Evolutionary conservation across 2,888 invertebrate species (phyloP), one percentile per base, ranked within the genome.

Genomic region (Fragum sueziense): DNA sequence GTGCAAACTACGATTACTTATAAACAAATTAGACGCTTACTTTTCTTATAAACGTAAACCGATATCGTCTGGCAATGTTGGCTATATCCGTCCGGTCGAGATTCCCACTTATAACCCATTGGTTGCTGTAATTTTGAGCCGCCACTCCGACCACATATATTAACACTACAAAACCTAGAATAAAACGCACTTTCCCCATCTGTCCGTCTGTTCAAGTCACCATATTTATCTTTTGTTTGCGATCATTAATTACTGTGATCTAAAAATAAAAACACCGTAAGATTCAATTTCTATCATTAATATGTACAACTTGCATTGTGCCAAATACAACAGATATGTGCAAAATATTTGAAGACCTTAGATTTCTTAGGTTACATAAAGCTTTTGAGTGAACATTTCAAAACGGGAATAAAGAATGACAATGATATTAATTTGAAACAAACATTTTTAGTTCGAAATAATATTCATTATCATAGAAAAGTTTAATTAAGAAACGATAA

Each of bases 71-170:
- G 3, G 67, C 67, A 25, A 67, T 27, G 17, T 25, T 29, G 1
- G 41, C 67, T 14, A 47, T 47, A 20, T 67, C 41, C 1, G 3
- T 20, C 25, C 14, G 41, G 22, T 33, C 22, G 25, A 67, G 47
- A 67, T 67, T 20, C 22, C 47, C 67, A 9, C 27, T 67, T 29
- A 67, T 25, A 25, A 41, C 47, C 67, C 67, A 67, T 25, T 67
- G 47, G 51, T 67, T 67, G 25, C 67, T 67, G 51, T 27, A 67
- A 29, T 22, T 14, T 67, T 31, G 62, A n/a, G 29, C 62, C 34
- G 62, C 7, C 11, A 33, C 62, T 9, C n/a, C 9, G 31, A 33
- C 33, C 22, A 9, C 9, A 34, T 20, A n/a, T 34, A 62, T n/a
- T 1, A 62, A 29, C 29, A 62, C 3, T 20, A 33, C 34, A 9